These are phyloP conservation scores for Apodemia hepburni DNA, from an alignment of 2,888 invertebrate genomes.

Conservation along the genomic window DNA sequence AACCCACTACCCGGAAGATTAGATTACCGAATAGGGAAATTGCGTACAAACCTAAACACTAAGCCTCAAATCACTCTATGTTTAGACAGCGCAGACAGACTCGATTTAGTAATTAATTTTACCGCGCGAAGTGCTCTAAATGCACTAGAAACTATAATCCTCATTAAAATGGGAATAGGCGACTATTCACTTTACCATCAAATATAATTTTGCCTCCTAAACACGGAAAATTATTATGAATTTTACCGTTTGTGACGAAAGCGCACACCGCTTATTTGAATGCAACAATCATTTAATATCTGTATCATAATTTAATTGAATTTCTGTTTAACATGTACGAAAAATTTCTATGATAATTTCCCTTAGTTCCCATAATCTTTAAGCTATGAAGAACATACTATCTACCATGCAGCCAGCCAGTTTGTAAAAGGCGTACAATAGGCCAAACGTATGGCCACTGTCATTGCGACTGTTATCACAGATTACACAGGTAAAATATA, in stretches of 20 bases:
- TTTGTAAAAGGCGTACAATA: too few relatives aligned
- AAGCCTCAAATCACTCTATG: conserved; percentile 52
- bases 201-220: conserved; percentile 75
- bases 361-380: too few relatives aligned
- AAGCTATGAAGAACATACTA: too few relatives aligned
- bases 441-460: too few relatives aligned
- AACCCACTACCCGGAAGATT: conserved; percentile 21
- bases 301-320: conserved; percentile 20
- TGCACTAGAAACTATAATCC: conserved; percentile 78
- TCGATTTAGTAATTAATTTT: conserved; percentile 78
- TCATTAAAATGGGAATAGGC: conserved; percentile 74
- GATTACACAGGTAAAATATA: too few relatives aligned
- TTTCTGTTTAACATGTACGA: conserved; percentile 20
- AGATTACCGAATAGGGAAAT: conserved; percentile 44
- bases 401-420: too few relatives aligned
- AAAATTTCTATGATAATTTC: background rate
- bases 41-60: conserved; percentile 40
- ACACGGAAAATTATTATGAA: conserved; percentile 61
- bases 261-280: conserved; percentile 24
- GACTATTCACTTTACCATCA: conserved; percentile 68
- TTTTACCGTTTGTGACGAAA: conserved; percentile 38
- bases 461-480: too few relatives aligned
- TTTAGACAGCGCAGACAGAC: conserved; percentile 57
- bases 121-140: conserved; percentile 72
- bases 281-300: conserved; percentile 29